Conservation (phyloP, 2,888 invertebrate species). For the Perdita meconis region DNA sequence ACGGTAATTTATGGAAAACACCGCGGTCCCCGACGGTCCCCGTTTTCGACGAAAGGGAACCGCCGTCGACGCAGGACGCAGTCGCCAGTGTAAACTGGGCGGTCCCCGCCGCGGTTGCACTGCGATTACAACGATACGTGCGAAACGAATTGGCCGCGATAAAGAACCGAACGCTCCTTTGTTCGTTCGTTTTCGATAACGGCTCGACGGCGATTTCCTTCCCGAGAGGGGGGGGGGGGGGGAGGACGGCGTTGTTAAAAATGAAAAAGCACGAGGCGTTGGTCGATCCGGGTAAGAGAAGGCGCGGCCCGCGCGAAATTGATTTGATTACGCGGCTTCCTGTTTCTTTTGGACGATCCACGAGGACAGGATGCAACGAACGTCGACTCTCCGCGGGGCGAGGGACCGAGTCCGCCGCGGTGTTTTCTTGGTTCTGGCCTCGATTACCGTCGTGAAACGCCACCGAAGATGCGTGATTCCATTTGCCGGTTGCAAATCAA, state of each 20-base stretch:
- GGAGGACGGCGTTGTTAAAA: conserved; percentile 12
- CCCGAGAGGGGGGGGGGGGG: background rate
- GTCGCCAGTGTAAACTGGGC: too few relatives aligned
- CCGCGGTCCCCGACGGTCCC: background rate
- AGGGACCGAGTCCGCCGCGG: conserved; percentile 38
- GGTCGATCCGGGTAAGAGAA: conserved; percentile 4
- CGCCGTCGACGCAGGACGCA: too few relatives aligned
- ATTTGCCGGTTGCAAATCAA: conserved; percentile 76
- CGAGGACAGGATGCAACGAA: conserved; percentile 47
- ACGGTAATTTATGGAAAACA: conserved; percentile 29
- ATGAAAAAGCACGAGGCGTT: conserved; percentile 13
- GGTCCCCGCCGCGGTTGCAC: background rate
- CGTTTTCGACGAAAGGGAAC: background rate
- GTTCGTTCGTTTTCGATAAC: conserved; percentile 14
- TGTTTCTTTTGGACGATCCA: conserved; percentile 58
- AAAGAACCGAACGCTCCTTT: conserved; percentile 17
- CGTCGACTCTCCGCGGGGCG: conserved; percentile 20
- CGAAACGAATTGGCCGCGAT: background rate
- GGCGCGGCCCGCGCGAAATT: conserved; percentile 51
- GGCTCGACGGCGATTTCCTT: background rate
- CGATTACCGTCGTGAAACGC: conserved; percentile 56
- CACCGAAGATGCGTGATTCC: conserved; percentile 71
- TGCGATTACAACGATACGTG: background rate
- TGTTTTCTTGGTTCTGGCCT: conserved; percentile 37
- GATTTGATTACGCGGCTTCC: conserved; percentile 72